Evolutionary conservation across 2,797 vertebrate species (phyloP).

Genomic region (Cyprinodon diabolis): DNA sequence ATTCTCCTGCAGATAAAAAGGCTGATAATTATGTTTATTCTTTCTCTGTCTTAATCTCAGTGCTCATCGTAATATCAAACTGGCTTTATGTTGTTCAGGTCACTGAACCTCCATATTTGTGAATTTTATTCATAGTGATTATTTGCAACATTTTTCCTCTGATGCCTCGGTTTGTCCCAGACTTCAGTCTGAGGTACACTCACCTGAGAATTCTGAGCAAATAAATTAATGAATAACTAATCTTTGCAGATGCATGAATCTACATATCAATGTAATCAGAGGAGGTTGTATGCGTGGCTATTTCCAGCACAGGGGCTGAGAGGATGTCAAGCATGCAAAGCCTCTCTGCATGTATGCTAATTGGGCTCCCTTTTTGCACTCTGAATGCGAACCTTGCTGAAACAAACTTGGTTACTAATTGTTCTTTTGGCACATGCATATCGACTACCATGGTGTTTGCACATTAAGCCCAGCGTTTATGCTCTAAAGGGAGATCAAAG

Average conservation of each 20-base stretch:
- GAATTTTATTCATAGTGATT: constrained; percentile 51
- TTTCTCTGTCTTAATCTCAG: constrained; percentile 58
- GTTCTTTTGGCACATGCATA: constrained; percentile 34
- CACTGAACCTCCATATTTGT: constrained; percentile 53
- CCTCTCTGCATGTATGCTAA: constrained; percentile 79
- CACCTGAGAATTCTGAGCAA: constrained; percentile 75
- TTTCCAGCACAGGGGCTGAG: constrained; percentile 78
- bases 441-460: constrained; percentile 35
- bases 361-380: constrained; percentile 64
- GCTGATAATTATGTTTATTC: constrained; percentile 65
- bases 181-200: constrained; percentile 72
- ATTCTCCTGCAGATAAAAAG: constrained; percentile 70
- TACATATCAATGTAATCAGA: constrained; percentile 83
- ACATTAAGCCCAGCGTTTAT: constrained; percentile 6
- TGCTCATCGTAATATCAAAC: constrained; percentile 41
- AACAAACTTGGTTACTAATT: constrained; percentile 61
- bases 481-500: constrained; percentile 28
- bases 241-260: constrained; percentile 80
- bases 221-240: constrained; percentile 81
- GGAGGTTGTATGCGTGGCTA: constrained; percentile 78
- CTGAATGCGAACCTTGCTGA: constrained; percentile 65
- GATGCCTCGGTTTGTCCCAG: constrained; percentile 61
- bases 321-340: constrained; percentile 80
- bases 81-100: constrained; percentile 48
- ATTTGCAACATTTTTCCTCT: constrained; percentile 54